Percentiles rank a stretch among this genome's conserved stretches.
Conservation (phyloP, 2,797 vertebrate genomes). For the Ctenochaetus hawaiiensis region DNA sequence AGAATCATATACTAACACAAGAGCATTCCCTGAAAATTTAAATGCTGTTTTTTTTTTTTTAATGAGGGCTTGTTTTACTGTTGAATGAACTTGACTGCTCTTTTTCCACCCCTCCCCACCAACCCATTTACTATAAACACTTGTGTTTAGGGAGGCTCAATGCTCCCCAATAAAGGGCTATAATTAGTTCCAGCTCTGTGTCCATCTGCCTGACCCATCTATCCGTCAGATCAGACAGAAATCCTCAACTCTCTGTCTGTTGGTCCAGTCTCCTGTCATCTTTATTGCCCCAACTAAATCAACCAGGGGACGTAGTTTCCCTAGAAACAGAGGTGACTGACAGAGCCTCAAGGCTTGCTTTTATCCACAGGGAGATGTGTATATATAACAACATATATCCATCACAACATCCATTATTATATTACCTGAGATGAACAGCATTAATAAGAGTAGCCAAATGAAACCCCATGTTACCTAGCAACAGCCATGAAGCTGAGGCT, state of each 20-base stretch:
- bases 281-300: constrained; percentile 60
- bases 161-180: constrained; percentile 60
- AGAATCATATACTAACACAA: neutral
- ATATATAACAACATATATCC: constrained; percentile 3
- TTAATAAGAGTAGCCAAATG: constrained; percentile 31
- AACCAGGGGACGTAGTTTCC: constrained; percentile 24
- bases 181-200: constrained; percentile 54
- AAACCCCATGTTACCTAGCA: constrained; percentile 41
- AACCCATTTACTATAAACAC: constrained; percentile 50
- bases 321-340: constrained; percentile 20
- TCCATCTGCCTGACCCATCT: constrained; percentile 48
- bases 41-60: constrained; percentile 15
- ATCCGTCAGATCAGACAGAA: constrained; percentile 53
- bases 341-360: constrained; percentile 13
- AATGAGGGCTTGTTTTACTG: constrained; percentile 5
- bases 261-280: constrained; percentile 46
- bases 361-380: constrained; percentile 9
- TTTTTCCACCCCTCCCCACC: constrained; percentile 28
- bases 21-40: constrained; percentile 29
- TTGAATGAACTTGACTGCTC: constrained; percentile 62
- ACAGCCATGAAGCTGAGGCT: constrained; percentile 24
- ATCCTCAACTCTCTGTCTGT: constrained; percentile 49
- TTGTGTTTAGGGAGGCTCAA: constrained; percentile 43
- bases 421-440: constrained; percentile 25
- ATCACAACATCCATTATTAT: constrained; percentile 10